Conservation (phyloP, 2,113 vertebrate genomes). For the Ardeotis arabs region DNA sequence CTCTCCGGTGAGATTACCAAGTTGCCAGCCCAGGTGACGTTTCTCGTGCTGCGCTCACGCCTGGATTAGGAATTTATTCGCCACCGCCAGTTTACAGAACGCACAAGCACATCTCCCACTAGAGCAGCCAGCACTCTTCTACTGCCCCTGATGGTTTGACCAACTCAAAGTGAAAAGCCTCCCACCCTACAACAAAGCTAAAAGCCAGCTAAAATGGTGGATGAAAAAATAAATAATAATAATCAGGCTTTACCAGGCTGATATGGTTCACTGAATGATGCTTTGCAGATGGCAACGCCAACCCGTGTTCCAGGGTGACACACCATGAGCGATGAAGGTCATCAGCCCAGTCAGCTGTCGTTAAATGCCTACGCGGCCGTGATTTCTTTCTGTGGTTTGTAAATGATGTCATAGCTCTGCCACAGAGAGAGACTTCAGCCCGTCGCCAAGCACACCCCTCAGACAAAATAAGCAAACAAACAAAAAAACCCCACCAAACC, state of each 20-base stretch:
- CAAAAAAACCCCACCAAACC: neutral
- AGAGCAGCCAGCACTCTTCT: no score
- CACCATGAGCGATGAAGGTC: rapidly evolving
- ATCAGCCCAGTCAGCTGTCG: neutral
- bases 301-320: neutral
- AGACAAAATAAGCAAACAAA: neutral
- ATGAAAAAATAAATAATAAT: neutral
- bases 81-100: neutral
- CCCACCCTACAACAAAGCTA: neutral
- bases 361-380: neutral
- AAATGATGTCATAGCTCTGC: neutral
- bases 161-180: neutral
- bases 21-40: neutral
- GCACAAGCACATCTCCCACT: neutral
- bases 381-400: neutral
- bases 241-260: neutral
- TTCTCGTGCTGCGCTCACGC: neutral
- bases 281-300: neutral
- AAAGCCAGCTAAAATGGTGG: neutral
- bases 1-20: neutral
- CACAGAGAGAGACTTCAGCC: neutral
- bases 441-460: neutral
- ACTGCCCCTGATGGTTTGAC: neutral
- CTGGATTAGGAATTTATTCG: neutral
- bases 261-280: neutral